These are phyloP conservation scores for Speoplatyrhinus poulsoni DNA, from an alignment of 2,113 vertebrate species.

Conservation along the genomic window DNA sequence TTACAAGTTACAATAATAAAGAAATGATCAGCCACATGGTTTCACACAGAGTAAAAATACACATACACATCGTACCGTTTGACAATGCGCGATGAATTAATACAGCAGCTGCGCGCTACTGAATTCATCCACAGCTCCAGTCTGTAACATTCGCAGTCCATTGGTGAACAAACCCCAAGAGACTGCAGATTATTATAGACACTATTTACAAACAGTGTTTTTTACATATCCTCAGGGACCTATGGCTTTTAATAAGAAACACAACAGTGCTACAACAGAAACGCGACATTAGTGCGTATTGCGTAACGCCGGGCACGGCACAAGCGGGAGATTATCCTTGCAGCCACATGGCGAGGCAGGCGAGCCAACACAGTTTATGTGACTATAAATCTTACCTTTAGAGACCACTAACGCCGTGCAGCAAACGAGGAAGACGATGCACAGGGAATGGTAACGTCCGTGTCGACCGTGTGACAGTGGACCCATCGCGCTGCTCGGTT, in stretches of 20 bases:
- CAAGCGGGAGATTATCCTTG: not conserved
- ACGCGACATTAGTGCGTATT: conserved; percentile 10
- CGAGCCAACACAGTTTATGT: not conserved
- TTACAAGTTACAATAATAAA: too few relatives aligned
- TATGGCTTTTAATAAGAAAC: not conserved
- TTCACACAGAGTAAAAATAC: too few relatives aligned
- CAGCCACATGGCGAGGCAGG: not conserved
- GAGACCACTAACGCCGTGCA: conserved; percentile 45
- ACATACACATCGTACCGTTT: too few relatives aligned
- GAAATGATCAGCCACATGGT: too few relatives aligned
- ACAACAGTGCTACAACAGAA: not conserved
- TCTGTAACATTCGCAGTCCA: too few relatives aligned
- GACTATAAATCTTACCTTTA: conserved; percentile 70
- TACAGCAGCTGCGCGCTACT: too few relatives aligned
- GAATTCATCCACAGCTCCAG: too few relatives aligned
- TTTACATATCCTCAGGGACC: not conserved
- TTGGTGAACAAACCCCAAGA: not conserved
- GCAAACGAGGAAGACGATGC: conserved; percentile 61
- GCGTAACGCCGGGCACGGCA: conserved; percentile 38
- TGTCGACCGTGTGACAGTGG: conserved; percentile 59
- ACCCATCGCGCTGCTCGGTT: conserved; percentile 56
- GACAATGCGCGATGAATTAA: too few relatives aligned
- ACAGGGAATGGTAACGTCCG: conserved; percentile 59
- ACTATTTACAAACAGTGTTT: not conserved
- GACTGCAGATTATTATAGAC: not conserved